Evolutionary conservation across 2,888 invertebrate species (phyloP), one percentile per base, ranked within the genome.

Genomic region (Noctua fimbriata): DNA sequence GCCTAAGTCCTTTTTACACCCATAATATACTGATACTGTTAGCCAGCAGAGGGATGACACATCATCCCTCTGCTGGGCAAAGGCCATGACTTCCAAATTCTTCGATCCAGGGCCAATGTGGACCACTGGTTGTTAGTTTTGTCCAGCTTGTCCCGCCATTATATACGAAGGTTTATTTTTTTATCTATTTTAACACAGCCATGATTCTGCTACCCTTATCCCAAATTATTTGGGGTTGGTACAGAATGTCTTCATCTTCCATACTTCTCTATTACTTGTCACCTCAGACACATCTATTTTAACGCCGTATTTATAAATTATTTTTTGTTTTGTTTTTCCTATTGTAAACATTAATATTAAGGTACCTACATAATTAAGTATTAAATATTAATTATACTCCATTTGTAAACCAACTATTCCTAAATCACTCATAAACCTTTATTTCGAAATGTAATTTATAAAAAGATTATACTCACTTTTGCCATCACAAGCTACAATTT

Each of bases 401-500:
- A 58, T n/a, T 58, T 58, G n/a, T 58, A n/a, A 58, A 58, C n/a
- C 12, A 58, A 58, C 24, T 58, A 58, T 12, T 58, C 12, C n/a
- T 12, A 4, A 58, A 58, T 58, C n/a, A 58, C 12, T 52, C 24
- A 9, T 49, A 12, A 6, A 49, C 49, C 18, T 0, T 7, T 41
- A 52, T 49, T 28, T 76, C 2, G 5, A 47, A 44, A n/a, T 52
- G 1, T 52, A 28, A 55, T 55, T 16, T 18, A 12, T 69, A 28
- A 18, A 18, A 18, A 58, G 32, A 63, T 36, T 44, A 44, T 92
- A 97, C 97, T 97, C 94, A 98, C 98, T 98, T 97, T 99, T 99
- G 81, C 99, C 99, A 97, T 99, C 99, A 97, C 99, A 99, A 7
- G 99, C 99, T 73, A 99, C 99, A 95, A 99, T 99, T 97, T 99